Evolutionary conservation across 2,888 invertebrate genomes (phyloP), one percentile per base, ranked within the genome.

Genomic region (Cephus rjabovi): DNA sequence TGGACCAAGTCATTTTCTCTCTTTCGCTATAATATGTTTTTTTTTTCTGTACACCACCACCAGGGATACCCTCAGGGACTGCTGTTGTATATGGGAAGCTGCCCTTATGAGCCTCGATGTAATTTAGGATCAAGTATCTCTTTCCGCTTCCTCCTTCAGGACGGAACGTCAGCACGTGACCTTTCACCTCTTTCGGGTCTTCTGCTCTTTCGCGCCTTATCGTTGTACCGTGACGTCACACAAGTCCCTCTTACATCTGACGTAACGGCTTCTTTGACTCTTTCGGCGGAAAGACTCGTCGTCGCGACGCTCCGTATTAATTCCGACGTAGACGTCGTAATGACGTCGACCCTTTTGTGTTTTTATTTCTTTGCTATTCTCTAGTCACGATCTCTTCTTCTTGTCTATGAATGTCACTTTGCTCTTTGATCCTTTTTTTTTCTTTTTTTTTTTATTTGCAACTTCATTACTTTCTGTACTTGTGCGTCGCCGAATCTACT

Each of bases 271-370:
- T 23, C 23, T 56, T 23, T 56, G 9, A 56, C 23, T 56, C 56
- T 6, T 56, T 56, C 56, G 9, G 56, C 56, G 2, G 12, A 37
- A 15, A 23, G 56, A 23, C 23, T 23, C 56, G 56, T 4, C 40
- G 40, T 56, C 56, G 56, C 56, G 56, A 23, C 56, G 56, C 56
- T 23, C 37, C 35, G 69, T 73, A 76, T 75, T 73, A 31, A 76
- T 76, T 78, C 73, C 40, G 23, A 34, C 71, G 35, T 73, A 76
- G 73, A 76, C 73, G 68, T 69, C 68, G 31, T 76, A 76, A 73
- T 74, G 78, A 76, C 68, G 76, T 35, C 74, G 33, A 68, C 15
- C 35, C 3, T 9, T 9, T 9, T 56, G 9, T 9, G 23, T 9
- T 56, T 56, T 56, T 56, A 23, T 23, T 23, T 56, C 56, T 23